phyloP scores from a whole-genome alignment of 2,888 invertebrate species.

The Linnaemya tessellans region DNA sequence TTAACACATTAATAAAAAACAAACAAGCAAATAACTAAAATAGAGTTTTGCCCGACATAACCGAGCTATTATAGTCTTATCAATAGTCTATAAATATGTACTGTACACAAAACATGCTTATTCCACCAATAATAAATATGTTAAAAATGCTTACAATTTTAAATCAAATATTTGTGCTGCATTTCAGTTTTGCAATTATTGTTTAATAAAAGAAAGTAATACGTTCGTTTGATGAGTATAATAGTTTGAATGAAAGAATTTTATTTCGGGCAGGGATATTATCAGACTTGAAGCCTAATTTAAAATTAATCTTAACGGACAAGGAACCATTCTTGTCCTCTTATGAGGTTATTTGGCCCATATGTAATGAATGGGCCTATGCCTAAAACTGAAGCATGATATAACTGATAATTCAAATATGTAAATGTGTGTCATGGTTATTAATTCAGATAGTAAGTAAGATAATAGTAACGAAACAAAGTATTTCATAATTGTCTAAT shows the following conservation, averaged over 20 bases:
- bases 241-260: background rate
- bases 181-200: slow-evolving; percentile 8
- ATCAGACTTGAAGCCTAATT: too few species aligned
- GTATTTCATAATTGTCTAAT: background rate
- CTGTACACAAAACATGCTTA: slow-evolving; percentile 42
- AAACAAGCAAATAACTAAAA: slow-evolving; percentile 28
- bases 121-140: slow-evolving; percentile 43
- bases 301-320: too few species aligned
- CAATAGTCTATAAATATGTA: slow-evolving; percentile 50
- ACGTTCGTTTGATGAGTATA: background rate
- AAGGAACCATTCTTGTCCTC: too few species aligned
- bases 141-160: slow-evolving; percentile 44
- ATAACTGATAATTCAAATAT: too few species aligned
- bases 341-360: too few species aligned
- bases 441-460: background rate
- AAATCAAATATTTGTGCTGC: background rate
- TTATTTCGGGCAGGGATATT: too few species aligned
- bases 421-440: too few species aligned
- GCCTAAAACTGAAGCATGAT: too few species aligned
- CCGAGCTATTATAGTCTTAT: slow-evolving; percentile 36
- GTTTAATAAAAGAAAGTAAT: background rate
- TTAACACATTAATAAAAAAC: slow-evolving; percentile 57
- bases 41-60: slow-evolving; percentile 18
- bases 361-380: too few species aligned
- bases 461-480: background rate